These are phyloP conservation scores for Tragulus kanchil DNA, from an alignment of 2,113 vertebrate species.

Conservation along the genomic window DNA sequence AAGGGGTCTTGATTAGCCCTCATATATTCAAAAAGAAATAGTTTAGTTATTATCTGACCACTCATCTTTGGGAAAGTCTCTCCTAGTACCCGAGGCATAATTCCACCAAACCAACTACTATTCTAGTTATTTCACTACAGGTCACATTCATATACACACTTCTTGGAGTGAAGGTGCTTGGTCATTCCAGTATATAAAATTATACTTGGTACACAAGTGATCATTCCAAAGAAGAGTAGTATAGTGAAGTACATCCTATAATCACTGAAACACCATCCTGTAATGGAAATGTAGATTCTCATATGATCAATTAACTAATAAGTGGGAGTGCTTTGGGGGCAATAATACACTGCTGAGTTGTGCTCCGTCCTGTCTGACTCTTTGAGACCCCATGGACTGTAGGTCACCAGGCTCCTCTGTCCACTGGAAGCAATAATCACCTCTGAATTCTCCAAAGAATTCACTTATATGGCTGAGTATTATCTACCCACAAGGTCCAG, in stretches of 20 bases:
- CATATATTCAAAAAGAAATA: too few relatives aligned
- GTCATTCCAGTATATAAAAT: neutral
- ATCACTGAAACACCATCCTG: neutral
- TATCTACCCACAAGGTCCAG: neutral
- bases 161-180: neutral
- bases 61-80: neutral
- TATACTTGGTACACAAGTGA: neutral
- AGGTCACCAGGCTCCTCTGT: neutral
- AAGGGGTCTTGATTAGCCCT: too few relatives aligned
- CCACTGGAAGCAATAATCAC: neutral
- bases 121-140: neutral
- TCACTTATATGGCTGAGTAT: neutral
- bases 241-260: neutral
- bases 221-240: neutral
- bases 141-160: neutral
- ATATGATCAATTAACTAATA: neutral
- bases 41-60: neutral
- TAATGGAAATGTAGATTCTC: neutral
- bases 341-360: neutral
- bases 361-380: neutral
- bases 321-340: neutral
- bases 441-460: neutral
- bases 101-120: neutral
- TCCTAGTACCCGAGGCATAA: neutral
- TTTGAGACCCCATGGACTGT: neutral